Conservation (phyloP, 2,797 vertebrate genomes). For the Semaprochilodus insignis region DNA sequence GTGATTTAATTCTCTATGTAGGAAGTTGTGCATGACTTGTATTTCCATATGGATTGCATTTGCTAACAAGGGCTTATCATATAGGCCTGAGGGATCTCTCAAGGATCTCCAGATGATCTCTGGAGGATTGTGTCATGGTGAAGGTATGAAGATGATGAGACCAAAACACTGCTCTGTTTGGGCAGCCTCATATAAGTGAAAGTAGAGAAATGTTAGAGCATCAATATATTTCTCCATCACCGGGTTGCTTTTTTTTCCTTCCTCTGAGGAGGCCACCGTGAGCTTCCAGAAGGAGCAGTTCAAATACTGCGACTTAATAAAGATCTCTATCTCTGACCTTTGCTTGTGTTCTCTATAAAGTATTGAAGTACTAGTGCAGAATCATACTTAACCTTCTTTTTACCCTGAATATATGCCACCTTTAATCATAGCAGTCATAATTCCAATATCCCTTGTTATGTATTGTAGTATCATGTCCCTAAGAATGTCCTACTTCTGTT, state of each 20-base stretch:
- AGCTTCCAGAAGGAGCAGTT: conserved; percentile 36
- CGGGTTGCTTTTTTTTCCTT: conserved; percentile 30
- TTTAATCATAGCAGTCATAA: conserved; percentile 26
- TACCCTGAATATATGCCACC: not conserved
- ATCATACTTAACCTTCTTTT: not conserved
- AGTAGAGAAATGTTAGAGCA: conserved; percentile 15
- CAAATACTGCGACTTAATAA: conserved; percentile 49
- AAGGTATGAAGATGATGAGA: conserved; percentile 71
- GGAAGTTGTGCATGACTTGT: conserved; percentile 15
- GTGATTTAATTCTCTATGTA: conserved; percentile 1
- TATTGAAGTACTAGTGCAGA: conserved; percentile 27
- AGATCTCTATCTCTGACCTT: conserved; percentile 35
- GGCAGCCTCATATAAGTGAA: conserved; percentile 38
- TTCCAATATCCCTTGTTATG: not conserved
- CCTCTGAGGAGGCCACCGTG: conserved; percentile 21
- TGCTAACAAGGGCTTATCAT: conserved; percentile 64
- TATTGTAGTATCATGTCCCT: not conserved
- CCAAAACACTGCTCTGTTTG: conserved; percentile 40
- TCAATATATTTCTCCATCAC: conserved; percentile 39
- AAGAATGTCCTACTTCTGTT: conserved; percentile 19
- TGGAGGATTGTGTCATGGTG: conserved; percentile 70
- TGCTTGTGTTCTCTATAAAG: conserved; percentile 37
- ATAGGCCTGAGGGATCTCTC: conserved; percentile 56
- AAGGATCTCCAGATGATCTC: conserved; percentile 54
- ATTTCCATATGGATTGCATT: conserved; percentile 64